phyloP scores from a whole-genome alignment of 2,113 vertebrate genomes.

The Semnornis frantzii region DNA sequence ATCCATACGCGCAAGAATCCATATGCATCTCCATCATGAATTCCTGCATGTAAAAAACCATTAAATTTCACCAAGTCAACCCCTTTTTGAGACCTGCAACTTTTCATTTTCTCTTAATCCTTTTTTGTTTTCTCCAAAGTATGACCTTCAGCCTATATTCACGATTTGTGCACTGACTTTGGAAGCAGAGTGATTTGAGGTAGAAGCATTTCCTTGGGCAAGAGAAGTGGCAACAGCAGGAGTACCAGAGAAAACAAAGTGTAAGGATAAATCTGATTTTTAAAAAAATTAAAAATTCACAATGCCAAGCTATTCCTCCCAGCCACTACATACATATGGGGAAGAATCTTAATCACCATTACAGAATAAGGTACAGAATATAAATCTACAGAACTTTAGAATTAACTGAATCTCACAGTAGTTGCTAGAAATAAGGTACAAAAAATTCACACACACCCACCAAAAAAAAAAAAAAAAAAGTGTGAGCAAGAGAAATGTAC shows the following conservation, averaged over 20 bases:
- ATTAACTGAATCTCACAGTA: neutral
- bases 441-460: too few relatives aligned
- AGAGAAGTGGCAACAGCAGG: constrained; percentile 55
- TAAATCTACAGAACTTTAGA: neutral
- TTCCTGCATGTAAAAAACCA: neutral
- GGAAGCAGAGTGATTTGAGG: constrained; percentile 32
- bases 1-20: too few relatives aligned
- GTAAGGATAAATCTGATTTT: constrained; percentile 24
- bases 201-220: constrained; percentile 56
- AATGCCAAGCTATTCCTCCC: neutral
- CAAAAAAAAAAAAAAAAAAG: neutral
- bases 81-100: neutral
- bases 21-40: neutral
- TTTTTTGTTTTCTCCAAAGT: constrained; percentile 1
- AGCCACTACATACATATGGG: neutral
- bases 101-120: neutral
- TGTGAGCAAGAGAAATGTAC: neutral
- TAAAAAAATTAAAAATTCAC: neutral
- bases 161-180: neutral
- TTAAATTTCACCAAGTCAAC: neutral
- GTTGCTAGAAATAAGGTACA: neutral
- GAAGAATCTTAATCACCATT: constrained; percentile 8
- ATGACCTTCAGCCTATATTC: constrained; percentile 25
- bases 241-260: constrained; percentile 35
- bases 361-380: neutral